Conservation (phyloP, 2,888 invertebrate species). For the Enchytraeus crypticus region DNA sequence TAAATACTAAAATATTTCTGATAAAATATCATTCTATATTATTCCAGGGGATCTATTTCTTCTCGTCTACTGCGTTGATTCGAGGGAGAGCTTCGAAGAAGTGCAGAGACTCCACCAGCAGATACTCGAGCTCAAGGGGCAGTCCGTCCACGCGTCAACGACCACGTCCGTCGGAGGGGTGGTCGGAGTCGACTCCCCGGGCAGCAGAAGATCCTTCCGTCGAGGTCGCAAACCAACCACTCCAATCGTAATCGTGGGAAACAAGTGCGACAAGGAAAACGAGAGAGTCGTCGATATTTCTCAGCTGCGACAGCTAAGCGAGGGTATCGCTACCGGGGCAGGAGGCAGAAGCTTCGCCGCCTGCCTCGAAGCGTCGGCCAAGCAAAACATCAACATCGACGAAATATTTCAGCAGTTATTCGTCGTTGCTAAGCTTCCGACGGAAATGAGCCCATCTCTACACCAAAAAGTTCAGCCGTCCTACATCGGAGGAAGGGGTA, state of each 20-base stretch:
- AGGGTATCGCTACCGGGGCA: background rate
- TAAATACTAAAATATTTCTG: too few species aligned
- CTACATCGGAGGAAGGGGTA: constrained; percentile 9
- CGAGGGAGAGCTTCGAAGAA: constrained; percentile 41
- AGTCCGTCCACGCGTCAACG: background rate
- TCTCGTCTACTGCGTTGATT: constrained; percentile 42
- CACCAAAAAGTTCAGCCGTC: constrained; percentile 65
- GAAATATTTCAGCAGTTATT: constrained; percentile 77
- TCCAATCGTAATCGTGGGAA: constrained; percentile 72
- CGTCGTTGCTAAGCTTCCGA: constrained; percentile 68
- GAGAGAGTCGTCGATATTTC: background rate
- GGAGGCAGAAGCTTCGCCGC: background rate
- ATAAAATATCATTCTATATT: background rate
- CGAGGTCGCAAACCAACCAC: background rate
- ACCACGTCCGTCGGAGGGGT: constrained; percentile 51
- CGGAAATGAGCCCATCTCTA: constrained; percentile 75
- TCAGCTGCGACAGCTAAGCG: background rate
- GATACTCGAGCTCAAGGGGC: constrained; percentile 28
- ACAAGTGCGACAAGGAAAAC: constrained; percentile 74
- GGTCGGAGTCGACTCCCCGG: too few species aligned
- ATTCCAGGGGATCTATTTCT: constrained; percentile 54
- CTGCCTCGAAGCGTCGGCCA: constrained; percentile 52
- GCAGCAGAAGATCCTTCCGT: background rate
- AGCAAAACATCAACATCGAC: constrained; percentile 69
- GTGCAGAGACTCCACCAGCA: constrained; percentile 39